Evolutionary conservation across 2,888 invertebrate species (phyloP), one percentile per base, ranked within the genome.

Genomic region (Drosophila austrosaltans): DNA sequence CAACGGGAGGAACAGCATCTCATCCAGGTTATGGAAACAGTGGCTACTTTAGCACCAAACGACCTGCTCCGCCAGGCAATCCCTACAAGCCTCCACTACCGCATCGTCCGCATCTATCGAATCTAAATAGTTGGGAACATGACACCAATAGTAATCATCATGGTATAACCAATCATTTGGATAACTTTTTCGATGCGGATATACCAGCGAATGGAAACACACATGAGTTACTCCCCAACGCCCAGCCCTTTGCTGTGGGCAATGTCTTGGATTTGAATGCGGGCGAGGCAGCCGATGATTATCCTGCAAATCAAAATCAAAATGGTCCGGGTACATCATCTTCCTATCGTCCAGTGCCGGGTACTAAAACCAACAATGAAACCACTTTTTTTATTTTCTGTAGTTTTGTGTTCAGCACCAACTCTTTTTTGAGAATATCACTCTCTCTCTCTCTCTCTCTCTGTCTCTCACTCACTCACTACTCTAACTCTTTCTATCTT

Each of bases 131-230:
- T 48, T 92, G 92, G 92, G 92, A 92, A 30, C 92, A 92, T 40
- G 92, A 92, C 61, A 78, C 88, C 2, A 91, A 91, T 69, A 87
- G 89, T 56, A 77, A 39, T 72, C 36, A 74, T 85, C 62, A 78
- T 25, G 91, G 92, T 36, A 90, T 92, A 8, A 92, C 92, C 22
- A 92, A 92, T 83, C 92, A 92, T 72, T 79, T 92, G 80, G 92
- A 92, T 53, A 91, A 81, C 73, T 91, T 91, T 78, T 91, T 92
- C 72, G 92, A 91, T 79, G 89, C 83, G 61, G 91, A 89, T 56
- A 79, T 79, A n/a, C 75, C 81, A 1, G 69, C 59, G 3, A 68
- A 53, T 3, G 65, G 66, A 16, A 28, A 76, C 0, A 53, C 77
- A n/a, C 83, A 78, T 25, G 87, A 79, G 8, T 81, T 77, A 12